Evolutionary conservation across 2,797 vertebrate genomes (phyloP).

Genomic region (Tympanoctomys barrerae): DNA sequence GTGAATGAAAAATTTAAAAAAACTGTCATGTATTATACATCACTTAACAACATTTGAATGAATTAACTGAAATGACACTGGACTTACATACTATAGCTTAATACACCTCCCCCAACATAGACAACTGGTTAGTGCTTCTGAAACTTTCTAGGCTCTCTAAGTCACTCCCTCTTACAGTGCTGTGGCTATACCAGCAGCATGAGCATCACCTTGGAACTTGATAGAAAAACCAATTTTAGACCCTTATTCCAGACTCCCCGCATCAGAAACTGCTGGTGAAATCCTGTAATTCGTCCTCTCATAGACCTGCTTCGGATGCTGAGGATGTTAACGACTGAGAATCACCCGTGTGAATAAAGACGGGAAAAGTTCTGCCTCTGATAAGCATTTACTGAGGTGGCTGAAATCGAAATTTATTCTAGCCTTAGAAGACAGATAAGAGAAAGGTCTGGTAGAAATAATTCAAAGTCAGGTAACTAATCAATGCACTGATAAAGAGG

Average conservation of each 20-base stretch:
- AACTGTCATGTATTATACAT: background rate
- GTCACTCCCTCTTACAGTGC: background rate
- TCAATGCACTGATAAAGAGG: background rate
- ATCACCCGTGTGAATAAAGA: background rate
- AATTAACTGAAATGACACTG: background rate
- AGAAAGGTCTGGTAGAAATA: slow-evolving; percentile 36
- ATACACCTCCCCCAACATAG: background rate
- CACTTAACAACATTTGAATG: background rate
- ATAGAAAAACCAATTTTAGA: background rate
- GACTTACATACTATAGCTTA: background rate
- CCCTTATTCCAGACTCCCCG: background rate
- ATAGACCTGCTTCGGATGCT: background rate
- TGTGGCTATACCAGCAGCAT: background rate
- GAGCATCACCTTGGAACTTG: background rate
- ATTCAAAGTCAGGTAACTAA: slow-evolving; percentile 47
- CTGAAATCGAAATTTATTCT: slow-evolving; percentile 12
- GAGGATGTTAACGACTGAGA: background rate
- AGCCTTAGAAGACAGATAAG: background rate
- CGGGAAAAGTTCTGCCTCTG: background rate
- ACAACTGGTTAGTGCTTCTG: background rate
- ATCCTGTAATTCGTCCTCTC: too few relatives aligned
- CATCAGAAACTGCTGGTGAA: background rate
- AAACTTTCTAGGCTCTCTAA: background rate
- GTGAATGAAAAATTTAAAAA: background rate
- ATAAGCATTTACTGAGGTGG: background rate